These are phyloP conservation scores for Pollenia griseotomentosa DNA, from an alignment of 2,888 invertebrate species.

Conservation along the genomic window DNA sequence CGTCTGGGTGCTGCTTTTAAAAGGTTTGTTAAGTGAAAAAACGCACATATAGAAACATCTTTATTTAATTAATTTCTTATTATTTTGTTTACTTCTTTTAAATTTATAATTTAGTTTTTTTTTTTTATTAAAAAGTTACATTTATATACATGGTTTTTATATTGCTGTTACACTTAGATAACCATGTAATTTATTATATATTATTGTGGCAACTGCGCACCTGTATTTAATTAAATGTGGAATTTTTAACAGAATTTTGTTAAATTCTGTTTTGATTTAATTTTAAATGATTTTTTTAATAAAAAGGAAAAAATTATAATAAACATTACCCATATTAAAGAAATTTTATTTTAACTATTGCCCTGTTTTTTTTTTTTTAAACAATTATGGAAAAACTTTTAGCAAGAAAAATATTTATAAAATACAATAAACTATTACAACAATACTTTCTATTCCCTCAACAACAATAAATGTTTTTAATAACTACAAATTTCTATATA, in stretches of 20 bases:
- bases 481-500: constrained; percentile 69
- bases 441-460: constrained; percentile 40
- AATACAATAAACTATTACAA: not conserved
- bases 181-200: constrained; percentile 22
- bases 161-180: constrained; percentile 36
- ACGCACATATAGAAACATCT: not conserved
- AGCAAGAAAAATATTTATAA: constrained; percentile 6
- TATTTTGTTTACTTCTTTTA: not conserved
- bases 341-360: too few species aligned
- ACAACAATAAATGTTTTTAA: constrained; percentile 61
- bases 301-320: too few species aligned
- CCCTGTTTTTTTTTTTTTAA: not conserved
- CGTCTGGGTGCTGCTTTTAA: not conserved
- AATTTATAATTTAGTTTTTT: not conserved
- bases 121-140: not conserved
- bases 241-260: not conserved
- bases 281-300: too few species aligned
- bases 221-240: not conserved
- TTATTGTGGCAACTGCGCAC: not conserved
- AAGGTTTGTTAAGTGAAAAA: not conserved
- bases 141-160: not conserved
- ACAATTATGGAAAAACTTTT: not conserved
- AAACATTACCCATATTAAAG: too few species aligned
- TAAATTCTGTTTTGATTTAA: too few species aligned
- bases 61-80: constrained; percentile 1